These are phyloP conservation scores for Netelia melanura DNA, from an alignment of 2,888 invertebrate species.

Conservation along the genomic window DNA sequence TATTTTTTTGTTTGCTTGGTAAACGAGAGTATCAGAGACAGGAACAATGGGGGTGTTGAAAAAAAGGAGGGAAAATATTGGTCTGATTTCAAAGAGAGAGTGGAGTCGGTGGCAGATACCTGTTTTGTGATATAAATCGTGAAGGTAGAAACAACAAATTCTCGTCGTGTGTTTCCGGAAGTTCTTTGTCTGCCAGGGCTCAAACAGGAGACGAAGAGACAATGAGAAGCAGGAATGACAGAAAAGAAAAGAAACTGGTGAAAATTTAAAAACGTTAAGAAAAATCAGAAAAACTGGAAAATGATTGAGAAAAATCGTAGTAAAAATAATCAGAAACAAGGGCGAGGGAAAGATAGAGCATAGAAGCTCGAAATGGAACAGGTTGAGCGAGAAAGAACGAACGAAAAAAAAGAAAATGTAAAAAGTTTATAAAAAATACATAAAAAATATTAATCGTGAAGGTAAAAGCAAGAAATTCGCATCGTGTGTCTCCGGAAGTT, in stretches of 20 bases:
- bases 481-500: slow-evolving; percentile 73
- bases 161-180: slow-evolving; percentile 73
- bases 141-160: slow-evolving; percentile 27
- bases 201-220: background rate
- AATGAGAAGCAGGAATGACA: background rate
- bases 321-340: too few species aligned
- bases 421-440: background rate
- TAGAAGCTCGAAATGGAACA: too few species aligned
- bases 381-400: background rate
- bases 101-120: slow-evolving; percentile 70
- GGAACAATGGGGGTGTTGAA: slow-evolving; percentile 12
- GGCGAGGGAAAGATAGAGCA: too few species aligned
- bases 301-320: too few species aligned
- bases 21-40: slow-evolving; percentile 24
- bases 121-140: slow-evolving; percentile 66
- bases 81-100: slow-evolving; percentile 59
- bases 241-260: background rate
- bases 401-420: background rate
- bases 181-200: slow-evolving; percentile 67
- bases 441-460: slow-evolving; percentile 33
- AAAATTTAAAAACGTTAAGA: too few species aligned
- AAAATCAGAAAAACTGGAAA: too few species aligned
- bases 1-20: background rate
- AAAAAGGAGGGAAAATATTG: slow-evolving; percentile 35
- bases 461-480: slow-evolving; percentile 41